These are phyloP conservation scores for Homarus americanus DNA, from an alignment of 1,140 invertebrate species.

Conservation along the genomic window DNA sequence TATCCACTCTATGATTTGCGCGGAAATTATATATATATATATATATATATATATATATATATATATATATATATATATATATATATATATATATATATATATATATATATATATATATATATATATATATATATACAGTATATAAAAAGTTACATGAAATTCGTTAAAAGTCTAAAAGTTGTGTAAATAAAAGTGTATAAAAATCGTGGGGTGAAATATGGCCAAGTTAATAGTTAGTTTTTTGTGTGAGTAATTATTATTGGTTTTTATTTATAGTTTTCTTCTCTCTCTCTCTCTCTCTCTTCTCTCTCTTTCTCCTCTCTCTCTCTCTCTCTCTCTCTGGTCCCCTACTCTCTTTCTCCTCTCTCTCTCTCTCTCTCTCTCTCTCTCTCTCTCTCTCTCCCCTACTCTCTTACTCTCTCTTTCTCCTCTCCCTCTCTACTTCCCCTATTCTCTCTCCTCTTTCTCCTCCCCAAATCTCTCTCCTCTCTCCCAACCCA, in stretches of 20 bases:
- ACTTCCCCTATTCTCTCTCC: background rate
- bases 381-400: background rate
- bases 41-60: background rate
- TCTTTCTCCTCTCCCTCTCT: slow-evolving; percentile 1
- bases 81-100: slow-evolving; percentile 13
- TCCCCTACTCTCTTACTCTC: slow-evolving; percentile 1
- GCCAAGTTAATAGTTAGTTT: background rate
- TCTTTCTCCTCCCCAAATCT: background rate
- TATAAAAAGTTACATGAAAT: background rate
- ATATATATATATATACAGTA: no score
- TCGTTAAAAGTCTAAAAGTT: background rate
- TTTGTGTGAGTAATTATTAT: background rate
- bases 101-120: slow-evolving; percentile 13
- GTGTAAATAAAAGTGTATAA: background rate
- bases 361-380: background rate
- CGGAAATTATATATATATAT: background rate
- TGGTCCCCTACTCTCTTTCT: background rate
- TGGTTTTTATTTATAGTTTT: background rate
- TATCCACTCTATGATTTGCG: background rate
- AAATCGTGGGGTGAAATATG: background rate
- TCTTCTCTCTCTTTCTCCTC: background rate
- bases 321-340: slow-evolving; percentile 7
- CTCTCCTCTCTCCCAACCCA: background rate
- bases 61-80: slow-evolving; percentile 13
- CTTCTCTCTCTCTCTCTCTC: no score